Evolutionary conservation across 1,140 invertebrate species (phyloP).

Genomic region (Calephelis virginiensis): DNA sequence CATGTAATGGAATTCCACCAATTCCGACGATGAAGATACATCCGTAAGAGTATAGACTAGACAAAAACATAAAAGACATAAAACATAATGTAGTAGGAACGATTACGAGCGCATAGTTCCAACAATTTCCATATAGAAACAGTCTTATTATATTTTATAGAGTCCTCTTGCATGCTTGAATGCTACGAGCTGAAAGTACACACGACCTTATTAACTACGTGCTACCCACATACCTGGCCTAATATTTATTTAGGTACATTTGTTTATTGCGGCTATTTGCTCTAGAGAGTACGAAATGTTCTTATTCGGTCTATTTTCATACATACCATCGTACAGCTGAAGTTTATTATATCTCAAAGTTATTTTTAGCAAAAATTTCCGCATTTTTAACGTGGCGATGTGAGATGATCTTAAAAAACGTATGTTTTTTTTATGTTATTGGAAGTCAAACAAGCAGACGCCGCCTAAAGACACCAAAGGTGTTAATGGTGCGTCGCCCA

Average conservation of each 20-base stretch:
- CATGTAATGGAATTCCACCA: too few species aligned
- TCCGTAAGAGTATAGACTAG: too few species aligned
- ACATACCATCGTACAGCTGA: background rate
- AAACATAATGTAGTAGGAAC: background rate
- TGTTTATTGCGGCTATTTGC: slow-evolving; percentile 36
- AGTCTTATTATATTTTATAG: slow-evolving; percentile 72
- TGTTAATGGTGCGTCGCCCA: too few species aligned
- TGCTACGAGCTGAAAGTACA: slow-evolving; percentile 50
- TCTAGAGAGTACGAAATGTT: slow-evolving; percentile 33
- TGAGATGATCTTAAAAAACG: too few species aligned
- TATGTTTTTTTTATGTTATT: too few species aligned
- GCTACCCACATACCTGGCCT: slow-evolving; percentile 38
- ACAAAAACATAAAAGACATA: too few species aligned
- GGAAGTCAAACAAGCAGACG: too few species aligned
- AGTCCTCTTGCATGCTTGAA: slow-evolving; percentile 50
- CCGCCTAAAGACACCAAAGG: too few species aligned
- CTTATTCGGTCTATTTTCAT: slow-evolving; percentile 17
- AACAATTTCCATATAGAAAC: slow-evolving; percentile 47
- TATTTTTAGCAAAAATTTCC: too few species aligned
- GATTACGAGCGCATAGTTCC: background rate
- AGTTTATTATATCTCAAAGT: too few species aligned
- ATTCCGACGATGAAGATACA: too few species aligned
- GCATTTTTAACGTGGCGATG: too few species aligned
- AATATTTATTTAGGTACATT: slow-evolving; percentile 43
- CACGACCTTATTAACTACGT: slow-evolving; percentile 57